phyloP scores from a whole-genome alignment of 2,797 vertebrate genomes.

The Acestrorhynchus altus region DNA sequence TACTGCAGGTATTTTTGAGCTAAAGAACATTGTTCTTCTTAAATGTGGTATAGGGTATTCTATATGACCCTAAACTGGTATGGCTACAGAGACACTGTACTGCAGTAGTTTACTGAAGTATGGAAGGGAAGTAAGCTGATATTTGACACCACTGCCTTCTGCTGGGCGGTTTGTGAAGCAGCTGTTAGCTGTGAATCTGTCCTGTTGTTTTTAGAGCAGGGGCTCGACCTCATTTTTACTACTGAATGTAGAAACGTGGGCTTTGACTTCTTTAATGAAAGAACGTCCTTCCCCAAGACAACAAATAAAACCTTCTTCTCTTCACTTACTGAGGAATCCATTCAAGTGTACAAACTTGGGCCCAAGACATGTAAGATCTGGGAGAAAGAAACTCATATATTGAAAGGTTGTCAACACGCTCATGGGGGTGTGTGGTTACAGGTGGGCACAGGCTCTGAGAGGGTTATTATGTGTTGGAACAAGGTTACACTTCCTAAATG shows the following conservation, averaged over 20 bases:
- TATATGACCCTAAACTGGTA: background rate
- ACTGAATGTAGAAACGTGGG: background rate
- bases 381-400: too few relatives aligned
- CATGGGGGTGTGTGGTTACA: too few relatives aligned
- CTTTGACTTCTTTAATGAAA: background rate
- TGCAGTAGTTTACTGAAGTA: background rate
- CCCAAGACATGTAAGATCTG: background rate
- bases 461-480: too few relatives aligned
- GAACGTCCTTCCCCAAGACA: background rate
- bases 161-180: conserved; percentile 17
- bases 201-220: background rate
- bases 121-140: background rate
- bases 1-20: too few relatives aligned
- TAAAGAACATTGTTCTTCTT: too few relatives aligned
- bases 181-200: background rate
- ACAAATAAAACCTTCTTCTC: background rate
- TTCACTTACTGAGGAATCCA: background rate
- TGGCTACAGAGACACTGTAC: too few relatives aligned
- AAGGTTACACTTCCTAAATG: too few relatives aligned
- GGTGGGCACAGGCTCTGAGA: too few relatives aligned
- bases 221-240: background rate
- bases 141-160: conserved; percentile 38
- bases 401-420: too few relatives aligned
- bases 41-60: background rate
- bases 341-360: background rate